Evolutionary conservation across 2,888 invertebrate genomes (phyloP).

Genomic region (Gymnoscelis rufifasciata): DNA sequence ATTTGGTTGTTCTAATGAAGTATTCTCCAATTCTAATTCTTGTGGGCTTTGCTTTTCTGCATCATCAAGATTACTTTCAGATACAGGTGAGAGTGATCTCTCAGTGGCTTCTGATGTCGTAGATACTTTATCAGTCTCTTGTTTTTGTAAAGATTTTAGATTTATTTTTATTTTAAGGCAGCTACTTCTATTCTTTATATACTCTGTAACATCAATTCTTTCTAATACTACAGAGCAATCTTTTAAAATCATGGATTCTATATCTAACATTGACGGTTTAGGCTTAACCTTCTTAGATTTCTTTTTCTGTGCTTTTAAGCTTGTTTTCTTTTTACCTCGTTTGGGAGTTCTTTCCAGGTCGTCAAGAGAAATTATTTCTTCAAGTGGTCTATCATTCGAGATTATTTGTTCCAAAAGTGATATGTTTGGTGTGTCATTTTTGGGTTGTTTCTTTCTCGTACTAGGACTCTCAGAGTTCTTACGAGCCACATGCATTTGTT

Average conservation of each 20-base stretch:
- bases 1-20: no score
- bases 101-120: neutral
- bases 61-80: constrained; percentile 1
- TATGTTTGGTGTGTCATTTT: constrained; percentile 52
- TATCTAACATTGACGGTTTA: constrained; percentile 23
- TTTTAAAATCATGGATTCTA: constrained; percentile 48
- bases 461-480: constrained; percentile 47
- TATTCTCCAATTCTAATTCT: neutral
- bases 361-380: constrained; percentile 65
- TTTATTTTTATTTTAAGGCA: constrained; percentile 12
- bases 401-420: constrained; percentile 69
- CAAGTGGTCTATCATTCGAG: constrained; percentile 61
- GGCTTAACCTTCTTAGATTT: constrained; percentile 33
- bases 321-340: constrained; percentile 37
- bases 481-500: constrained; percentile 30
- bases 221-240: constrained; percentile 54
- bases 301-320: constrained; percentile 35
- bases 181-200: constrained; percentile 23
- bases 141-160: constrained; percentile 1
- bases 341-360: constrained; percentile 49
- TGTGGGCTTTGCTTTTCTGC: constrained; percentile 1
- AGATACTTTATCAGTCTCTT: constrained; percentile 1
- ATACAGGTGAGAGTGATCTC: neutral
- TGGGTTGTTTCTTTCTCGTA: constrained; percentile 40
- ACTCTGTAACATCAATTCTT: constrained; percentile 45